Conservation (phyloP, 1,140 invertebrate genomes). For the Chionoecetes opilio region DNA sequence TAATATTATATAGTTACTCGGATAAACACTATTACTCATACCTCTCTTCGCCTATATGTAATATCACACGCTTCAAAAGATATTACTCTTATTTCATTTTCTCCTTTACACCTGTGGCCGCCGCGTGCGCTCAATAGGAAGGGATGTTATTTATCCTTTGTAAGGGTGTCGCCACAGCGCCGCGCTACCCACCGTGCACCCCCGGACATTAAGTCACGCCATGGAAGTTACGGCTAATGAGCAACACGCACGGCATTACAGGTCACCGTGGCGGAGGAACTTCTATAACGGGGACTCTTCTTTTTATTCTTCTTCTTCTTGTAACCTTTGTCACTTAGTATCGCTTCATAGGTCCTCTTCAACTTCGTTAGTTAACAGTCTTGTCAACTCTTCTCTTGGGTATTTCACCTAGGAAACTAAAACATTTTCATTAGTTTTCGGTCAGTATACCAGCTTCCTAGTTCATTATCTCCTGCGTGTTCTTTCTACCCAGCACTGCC, state of each 20-base stretch:
- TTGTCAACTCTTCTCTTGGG: no score
- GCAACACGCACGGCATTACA: neutral
- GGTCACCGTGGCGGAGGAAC: neutral
- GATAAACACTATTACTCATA: no score
- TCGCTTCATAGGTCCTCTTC: no score
- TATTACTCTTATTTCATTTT: neutral
- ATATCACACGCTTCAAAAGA: neutral
- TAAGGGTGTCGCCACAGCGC: neutral
- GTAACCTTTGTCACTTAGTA: no score
- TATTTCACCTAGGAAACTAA: no score
- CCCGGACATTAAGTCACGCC: neutral
- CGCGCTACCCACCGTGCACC: neutral
- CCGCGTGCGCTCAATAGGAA: neutral
- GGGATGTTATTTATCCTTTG: neutral
- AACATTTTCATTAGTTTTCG: no score
- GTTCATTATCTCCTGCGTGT: no score
- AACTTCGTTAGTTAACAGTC: no score
- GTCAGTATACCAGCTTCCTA: no score
- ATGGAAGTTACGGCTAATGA: slow-evolving; percentile 19
- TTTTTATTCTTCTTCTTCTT: no score
- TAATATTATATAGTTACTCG: no score
- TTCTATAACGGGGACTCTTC: neutral
- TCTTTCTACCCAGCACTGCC: no score
- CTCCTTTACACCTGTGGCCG: neutral
- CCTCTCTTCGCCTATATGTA: neutral